Percentiles rank a stretch among this genome's conserved stretches.
phyloP scores from a whole-genome alignment of 2,797 vertebrate genomes.

The Trachurus trachurus region DNA sequence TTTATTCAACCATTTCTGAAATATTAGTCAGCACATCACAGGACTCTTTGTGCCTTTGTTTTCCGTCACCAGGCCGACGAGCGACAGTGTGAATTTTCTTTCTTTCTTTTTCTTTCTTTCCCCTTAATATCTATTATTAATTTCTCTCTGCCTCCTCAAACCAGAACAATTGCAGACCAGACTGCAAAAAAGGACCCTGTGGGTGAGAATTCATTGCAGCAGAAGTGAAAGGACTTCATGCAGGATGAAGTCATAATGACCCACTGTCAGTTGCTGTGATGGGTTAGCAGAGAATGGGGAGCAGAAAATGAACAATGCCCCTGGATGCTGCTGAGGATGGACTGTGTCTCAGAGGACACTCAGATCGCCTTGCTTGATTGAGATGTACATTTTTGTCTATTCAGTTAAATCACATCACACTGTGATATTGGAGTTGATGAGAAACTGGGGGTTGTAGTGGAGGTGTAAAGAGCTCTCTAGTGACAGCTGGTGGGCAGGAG shows the following conservation, averaged over 20 bases:
- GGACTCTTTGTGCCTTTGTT: background rate
- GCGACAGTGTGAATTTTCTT: background rate
- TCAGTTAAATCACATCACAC: background rate
- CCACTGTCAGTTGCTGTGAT: slow-evolving; percentile 24
- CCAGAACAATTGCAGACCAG: slow-evolving; percentile 30
- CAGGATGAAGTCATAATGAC: slow-evolving; percentile 50
- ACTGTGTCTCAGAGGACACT: background rate
- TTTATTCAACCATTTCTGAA: background rate
- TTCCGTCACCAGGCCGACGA: background rate
- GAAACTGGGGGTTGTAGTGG: background rate
- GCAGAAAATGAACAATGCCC: slow-evolving; percentile 3
- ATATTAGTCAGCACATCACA: background rate
- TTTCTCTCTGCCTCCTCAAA: slow-evolving; percentile 26
- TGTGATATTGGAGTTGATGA: background rate
- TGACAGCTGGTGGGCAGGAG: background rate
- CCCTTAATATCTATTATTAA: slow-evolving; percentile 15
- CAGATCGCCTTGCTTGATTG: background rate
- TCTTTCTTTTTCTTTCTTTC: background rate
- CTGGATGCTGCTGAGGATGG: slow-evolving; percentile 16
- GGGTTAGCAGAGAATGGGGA: slow-evolving; percentile 19
- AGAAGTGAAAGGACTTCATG: slow-evolving; percentile 31
- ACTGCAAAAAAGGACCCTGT: slow-evolving; percentile 22
- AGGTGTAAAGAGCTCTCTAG: background rate
- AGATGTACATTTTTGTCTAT: no score
- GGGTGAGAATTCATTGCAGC: slow-evolving; percentile 42